phyloP scores from a whole-genome alignment of 2,113 vertebrate genomes.

The Phrynosoma platyrhinos region DNA sequence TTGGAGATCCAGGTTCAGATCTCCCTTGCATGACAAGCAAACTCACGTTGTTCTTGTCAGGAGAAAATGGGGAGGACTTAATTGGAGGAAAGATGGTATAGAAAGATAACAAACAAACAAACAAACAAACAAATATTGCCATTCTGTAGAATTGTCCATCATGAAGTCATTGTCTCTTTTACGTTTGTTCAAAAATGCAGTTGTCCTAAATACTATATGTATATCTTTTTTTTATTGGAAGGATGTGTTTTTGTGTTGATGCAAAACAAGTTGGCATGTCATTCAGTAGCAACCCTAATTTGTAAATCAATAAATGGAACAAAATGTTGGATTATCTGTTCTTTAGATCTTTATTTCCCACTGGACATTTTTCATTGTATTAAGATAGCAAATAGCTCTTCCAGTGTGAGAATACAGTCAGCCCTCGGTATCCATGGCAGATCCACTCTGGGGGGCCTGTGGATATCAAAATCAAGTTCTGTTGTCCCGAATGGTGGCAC shows the following conservation, averaged over 20 bases:
- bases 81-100: background rate
- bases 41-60: too few relatives aligned
- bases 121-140: background rate
- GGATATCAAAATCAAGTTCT: too few relatives aligned
- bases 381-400: background rate
- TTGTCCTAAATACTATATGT: too few relatives aligned
- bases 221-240: too few relatives aligned
- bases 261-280: background rate
- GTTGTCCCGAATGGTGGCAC: too few relatives aligned
- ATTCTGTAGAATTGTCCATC: background rate
- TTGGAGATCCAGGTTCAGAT: background rate
- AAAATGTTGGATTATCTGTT: background rate
- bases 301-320: constrained; percentile 12
- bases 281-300: background rate
- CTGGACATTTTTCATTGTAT: background rate
- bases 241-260: background rate
- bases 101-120: background rate
- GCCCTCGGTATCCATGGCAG: too few relatives aligned
- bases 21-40: too few relatives aligned
- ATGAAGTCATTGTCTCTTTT: too few relatives aligned
- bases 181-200: too few relatives aligned
- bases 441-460: too few relatives aligned
- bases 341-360: background rate
- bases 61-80: background rate
- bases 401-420: background rate